These are phyloP conservation scores for Patella caerulea DNA, from an alignment of 2,888 invertebrate genomes.

Conservation along the genomic window DNA sequence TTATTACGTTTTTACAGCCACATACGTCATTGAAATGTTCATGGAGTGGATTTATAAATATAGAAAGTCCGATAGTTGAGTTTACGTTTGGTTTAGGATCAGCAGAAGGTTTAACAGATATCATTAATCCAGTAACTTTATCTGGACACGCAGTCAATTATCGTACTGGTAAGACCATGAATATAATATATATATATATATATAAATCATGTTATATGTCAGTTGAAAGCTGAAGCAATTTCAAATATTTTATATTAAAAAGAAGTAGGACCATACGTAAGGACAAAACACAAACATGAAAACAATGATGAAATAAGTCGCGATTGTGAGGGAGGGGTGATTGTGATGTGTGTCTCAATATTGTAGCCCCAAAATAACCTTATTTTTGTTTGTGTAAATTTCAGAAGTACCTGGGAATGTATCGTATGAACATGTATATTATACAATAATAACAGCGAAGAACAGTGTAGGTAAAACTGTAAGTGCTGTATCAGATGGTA, in stretches of 20 bases:
- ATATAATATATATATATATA: too few relatives aligned
- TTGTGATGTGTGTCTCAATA: too few relatives aligned
- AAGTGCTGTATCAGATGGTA: slow-evolving; percentile 35
- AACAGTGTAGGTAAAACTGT: slow-evolving; percentile 39
- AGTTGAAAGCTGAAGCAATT: too few relatives aligned
- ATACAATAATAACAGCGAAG: slow-evolving; percentile 42
- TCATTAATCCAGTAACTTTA: slow-evolving; percentile 28
- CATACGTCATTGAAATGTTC: slow-evolving; percentile 35
- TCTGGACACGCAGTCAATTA: slow-evolving; percentile 1
- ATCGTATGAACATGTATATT: slow-evolving; percentile 30
- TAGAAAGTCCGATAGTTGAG: slow-evolving; percentile 37
- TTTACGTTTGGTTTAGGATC: slow-evolving; percentile 37
- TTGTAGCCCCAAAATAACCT: too few relatives aligned
- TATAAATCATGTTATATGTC: too few relatives aligned
- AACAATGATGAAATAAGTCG: too few relatives aligned
- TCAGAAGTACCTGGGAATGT: slow-evolving; percentile 33
- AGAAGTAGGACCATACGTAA: too few relatives aligned
- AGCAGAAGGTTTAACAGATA: slow-evolving; percentile 29
- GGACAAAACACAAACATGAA: too few relatives aligned
- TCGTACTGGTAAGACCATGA: too few relatives aligned
- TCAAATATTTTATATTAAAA: too few relatives aligned
- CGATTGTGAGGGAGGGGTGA: too few relatives aligned
- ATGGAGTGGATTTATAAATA: slow-evolving; percentile 45
- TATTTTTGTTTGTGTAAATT: not conserved
- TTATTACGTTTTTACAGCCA: slow-evolving; percentile 14